Base-by-base conservation (phyloP, 1,140 invertebrate species). In the Drosophila sproati region DNA sequence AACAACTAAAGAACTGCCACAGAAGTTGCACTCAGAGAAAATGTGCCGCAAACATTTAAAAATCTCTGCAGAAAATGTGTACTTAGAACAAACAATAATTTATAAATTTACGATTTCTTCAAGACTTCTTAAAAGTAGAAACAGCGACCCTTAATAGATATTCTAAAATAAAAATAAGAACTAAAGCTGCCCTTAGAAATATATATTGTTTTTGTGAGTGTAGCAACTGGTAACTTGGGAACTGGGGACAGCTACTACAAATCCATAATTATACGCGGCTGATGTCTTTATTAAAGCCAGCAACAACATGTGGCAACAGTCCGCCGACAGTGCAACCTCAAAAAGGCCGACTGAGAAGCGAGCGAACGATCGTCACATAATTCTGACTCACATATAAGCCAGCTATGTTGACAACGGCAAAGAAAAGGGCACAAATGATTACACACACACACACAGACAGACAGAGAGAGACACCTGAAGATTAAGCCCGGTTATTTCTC, bases 331-430 rank as follows among this genome's bases (percentile, higher is more conserved):
- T 32, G 39, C 12, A 47, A 72, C 61, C 81, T 89, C 85, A 78
- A 88, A 87, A 88, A 83, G 73, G 68, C 80, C 83, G 80, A 74
- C 79, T 31, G 10, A 34, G 54, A 61, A 43, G 39, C 39, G 63
- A 72, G 60, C 59, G 45, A 72, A 34, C 82, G 82, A 89, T 89
- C 85, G 85, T 89, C 85, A 89, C 85, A 89, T 89, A 89, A 89
- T 89, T 89, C 85, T 89, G 85, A 89, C 86, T 89, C 85, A 89
- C 80, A 86, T 90, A 90, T 90, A 90, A 90, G 86, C 86, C 86
- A 90, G 82, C 81, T 86, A 90, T 90, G 86, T 90, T 90, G 86
- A 90, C 86, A 90, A 90, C 76, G 70, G 31, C 63, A 60, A 78
- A 85, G 71, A 81, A 88, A 89, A 76, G 82, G 83, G 72, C 78